Evolutionary conservation across 1,140 invertebrate species (phyloP).

Genomic region (Lasioglossum baleicum): DNA sequence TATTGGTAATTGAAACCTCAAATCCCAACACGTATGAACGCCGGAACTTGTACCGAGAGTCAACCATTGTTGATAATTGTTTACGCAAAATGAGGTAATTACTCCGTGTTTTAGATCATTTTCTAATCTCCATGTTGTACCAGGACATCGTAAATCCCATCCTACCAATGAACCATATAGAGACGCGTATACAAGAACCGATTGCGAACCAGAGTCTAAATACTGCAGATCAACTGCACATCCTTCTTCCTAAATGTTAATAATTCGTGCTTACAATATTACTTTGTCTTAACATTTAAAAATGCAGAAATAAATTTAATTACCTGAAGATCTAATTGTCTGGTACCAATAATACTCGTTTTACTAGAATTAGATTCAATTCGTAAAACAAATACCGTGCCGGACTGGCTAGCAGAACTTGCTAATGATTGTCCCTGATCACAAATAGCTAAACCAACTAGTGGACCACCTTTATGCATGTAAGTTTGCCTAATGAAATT

Average conservation of each 20-base stretch:
- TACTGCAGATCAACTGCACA: constrained; percentile 89
- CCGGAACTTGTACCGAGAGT: constrained; percentile 93
- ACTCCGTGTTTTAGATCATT: constrained; percentile 92
- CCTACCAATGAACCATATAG: constrained; percentile 90
- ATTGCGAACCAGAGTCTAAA: constrained; percentile 87
- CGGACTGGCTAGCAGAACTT: constrained; percentile 88
- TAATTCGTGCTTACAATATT: background rate
- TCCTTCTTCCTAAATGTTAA: constrained; percentile 85
- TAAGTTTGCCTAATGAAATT: constrained; percentile 82
- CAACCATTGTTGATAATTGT: constrained; percentile 91
- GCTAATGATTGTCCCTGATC: constrained; percentile 89
- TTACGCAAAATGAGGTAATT: constrained; percentile 92
- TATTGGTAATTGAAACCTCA: constrained; percentile 94
- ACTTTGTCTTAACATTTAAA: too few relatives aligned
- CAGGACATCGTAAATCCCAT: constrained; percentile 92
- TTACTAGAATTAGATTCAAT: constrained; percentile 80
- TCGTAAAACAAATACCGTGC: constrained; percentile 88
- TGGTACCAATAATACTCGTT: constrained; percentile 83
- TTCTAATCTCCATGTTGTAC: constrained; percentile 90
- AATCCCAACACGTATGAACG: constrained; percentile 93
- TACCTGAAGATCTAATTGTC: constrained; percentile 83
- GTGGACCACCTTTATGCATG: constrained; percentile 82
- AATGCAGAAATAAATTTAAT: too few relatives aligned
- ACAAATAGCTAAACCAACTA: constrained; percentile 87
- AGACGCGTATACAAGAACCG: constrained; percentile 92